These are phyloP conservation scores for Amazona vittata DNA, from an alignment of 2,113 vertebrate species.

Conservation along the genomic window DNA sequence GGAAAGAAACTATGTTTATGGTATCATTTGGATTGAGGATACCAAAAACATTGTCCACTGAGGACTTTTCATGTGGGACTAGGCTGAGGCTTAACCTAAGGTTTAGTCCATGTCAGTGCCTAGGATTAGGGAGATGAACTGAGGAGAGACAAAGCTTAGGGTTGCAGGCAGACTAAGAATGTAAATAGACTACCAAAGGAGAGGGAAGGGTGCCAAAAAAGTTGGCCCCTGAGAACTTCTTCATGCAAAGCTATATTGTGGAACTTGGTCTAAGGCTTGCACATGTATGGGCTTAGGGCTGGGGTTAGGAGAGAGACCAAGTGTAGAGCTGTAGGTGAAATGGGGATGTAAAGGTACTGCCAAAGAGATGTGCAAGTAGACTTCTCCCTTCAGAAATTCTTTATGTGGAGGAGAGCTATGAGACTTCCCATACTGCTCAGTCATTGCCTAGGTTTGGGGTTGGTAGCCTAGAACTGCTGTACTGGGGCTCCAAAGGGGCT, in stretches of 20 bases:
- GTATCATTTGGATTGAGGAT: neutral
- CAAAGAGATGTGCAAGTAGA: neutral
- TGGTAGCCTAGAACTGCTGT: neutral
- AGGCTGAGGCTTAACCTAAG: neutral
- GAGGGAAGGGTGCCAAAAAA: neutral
- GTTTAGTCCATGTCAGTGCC: neutral
- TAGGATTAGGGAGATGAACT: neutral
- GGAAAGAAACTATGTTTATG: neutral
- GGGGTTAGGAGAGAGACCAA: fast-evolving
- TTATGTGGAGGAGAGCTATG: fast-evolving
- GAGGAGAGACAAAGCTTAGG: neutral
- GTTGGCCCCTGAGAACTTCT: neutral
- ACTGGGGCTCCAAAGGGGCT: neutral
- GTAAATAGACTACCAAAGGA: neutral
- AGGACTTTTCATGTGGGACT: neutral
- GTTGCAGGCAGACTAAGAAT: neutral
- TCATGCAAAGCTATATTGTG: neutral
- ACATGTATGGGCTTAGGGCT: neutral
- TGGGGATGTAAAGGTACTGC: neutral
- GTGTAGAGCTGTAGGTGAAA: neutral
- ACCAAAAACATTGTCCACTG: neutral
- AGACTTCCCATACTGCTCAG: neutral
- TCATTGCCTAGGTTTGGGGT: too few species aligned
- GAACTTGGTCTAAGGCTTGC: neutral
- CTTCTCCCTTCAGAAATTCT: neutral